phyloP scores from a whole-genome alignment of 2,888 invertebrate species.

The Erebia ligea region DNA sequence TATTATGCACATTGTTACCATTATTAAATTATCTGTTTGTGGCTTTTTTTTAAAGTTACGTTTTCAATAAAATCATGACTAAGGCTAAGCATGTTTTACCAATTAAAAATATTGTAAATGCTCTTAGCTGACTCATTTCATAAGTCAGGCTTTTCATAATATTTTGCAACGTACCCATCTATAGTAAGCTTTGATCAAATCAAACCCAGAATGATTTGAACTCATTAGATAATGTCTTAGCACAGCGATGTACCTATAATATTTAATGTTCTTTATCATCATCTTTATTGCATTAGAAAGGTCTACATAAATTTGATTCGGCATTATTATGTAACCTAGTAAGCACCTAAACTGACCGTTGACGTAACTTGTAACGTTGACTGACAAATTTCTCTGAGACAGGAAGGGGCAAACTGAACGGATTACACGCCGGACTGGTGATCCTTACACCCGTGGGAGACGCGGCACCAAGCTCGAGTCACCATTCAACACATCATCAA shows the following conservation, averaged over 20 bases:
- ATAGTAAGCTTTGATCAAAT: neutral
- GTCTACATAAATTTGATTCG: conserved; percentile 22
- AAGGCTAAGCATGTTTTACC: neutral
- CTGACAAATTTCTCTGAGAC: conserved; percentile 69
- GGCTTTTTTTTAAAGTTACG: neutral
- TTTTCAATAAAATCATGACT: conserved; percentile 1
- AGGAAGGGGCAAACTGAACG: conserved; percentile 76
- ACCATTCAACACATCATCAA: conserved; percentile 41
- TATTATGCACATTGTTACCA: conserved; percentile 18
- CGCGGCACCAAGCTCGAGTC: conserved; percentile 53
- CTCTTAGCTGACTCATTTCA: neutral
- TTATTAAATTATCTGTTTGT: neutral
- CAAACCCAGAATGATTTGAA: neutral
- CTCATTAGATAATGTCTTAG: conserved; percentile 1
- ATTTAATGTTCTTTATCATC: conserved; percentile 1
- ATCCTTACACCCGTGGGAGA: conserved; percentile 73
- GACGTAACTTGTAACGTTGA: conserved; percentile 44
- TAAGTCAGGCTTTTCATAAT: conserved; percentile 3
- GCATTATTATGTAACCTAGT: conserved; percentile 51
- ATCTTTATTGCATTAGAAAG: conserved; percentile 36
- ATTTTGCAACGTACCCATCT: conserved; percentile 4
- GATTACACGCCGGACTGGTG: conserved; percentile 75
- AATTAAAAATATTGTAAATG: neutral
- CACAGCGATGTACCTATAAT: conserved; percentile 1
- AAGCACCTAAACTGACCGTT: conserved; percentile 24